A percentile compares a stretch with the other conserved stretches of the same genome.
phyloP scores from a whole-genome alignment of 2,113 vertebrate species.

The Eolophus roseicapilla region DNA sequence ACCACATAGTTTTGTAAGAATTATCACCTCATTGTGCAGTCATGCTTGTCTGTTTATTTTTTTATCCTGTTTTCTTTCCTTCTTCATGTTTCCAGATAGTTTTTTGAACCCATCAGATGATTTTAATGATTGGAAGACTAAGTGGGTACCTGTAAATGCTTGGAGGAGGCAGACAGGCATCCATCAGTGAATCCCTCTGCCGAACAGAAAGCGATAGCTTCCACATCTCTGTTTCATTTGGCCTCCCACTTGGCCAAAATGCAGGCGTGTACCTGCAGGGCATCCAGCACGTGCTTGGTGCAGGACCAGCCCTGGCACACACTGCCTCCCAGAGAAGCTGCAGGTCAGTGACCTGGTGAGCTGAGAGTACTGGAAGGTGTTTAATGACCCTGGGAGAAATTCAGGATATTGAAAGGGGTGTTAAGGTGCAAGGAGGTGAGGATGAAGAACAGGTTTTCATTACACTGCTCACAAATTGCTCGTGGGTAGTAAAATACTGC shows the following conservation, averaged over 20 bases:
- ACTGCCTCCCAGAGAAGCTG: background rate
- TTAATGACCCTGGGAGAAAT: background rate
- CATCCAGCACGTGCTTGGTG: background rate
- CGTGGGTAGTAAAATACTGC: background rate
- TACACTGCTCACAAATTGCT: background rate
- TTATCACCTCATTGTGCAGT: background rate
- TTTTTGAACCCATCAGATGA: background rate
- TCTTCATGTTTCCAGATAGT: background rate
- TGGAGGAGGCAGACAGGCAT: background rate
- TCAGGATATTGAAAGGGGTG: background rate
- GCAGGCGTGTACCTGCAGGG: background rate
- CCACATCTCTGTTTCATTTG: background rate
- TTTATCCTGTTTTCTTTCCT: background rate
- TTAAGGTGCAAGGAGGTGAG: background rate
- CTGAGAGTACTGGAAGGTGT: background rate
- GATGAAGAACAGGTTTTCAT: background rate
- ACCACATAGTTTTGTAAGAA: background rate
- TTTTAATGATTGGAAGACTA: background rate
- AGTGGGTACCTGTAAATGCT: background rate
- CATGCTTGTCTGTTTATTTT: background rate
- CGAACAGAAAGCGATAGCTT: accelerated
- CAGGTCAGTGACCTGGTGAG: background rate
- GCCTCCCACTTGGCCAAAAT: background rate
- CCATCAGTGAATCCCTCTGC: background rate
- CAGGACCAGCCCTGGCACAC: background rate